Percentiles rank a stretch among this genome's conserved stretches.
Conservation (phyloP, 2,113 vertebrate genomes). For the Malurus cyaneus region DNA sequence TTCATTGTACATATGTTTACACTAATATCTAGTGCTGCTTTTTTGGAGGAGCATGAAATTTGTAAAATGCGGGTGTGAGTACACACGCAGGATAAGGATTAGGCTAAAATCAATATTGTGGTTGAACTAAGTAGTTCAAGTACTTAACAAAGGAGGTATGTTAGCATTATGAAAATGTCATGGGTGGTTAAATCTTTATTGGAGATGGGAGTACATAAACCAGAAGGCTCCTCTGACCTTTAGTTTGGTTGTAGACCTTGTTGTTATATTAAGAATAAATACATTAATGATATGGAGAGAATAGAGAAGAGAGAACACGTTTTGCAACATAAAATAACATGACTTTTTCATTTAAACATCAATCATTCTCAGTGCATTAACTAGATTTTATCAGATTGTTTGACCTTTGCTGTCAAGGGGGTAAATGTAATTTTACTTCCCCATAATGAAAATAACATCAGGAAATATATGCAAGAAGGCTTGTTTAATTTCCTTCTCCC, state of each 20-base stretch:
- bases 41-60: neutral
- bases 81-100: neutral
- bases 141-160: neutral
- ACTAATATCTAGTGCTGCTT: neutral
- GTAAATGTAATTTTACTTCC: slow-evolving; percentile 62
- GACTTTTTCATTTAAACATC: slow-evolving; percentile 40
- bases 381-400: slow-evolving; percentile 55
- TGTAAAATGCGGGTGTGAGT: neutral
- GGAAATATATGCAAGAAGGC: slow-evolving; percentile 57
- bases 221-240: neutral
- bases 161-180: neutral
- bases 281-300: neutral
- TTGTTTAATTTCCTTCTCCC: slow-evolving; percentile 70
- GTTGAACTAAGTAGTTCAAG: neutral
- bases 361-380: slow-evolving; percentile 39
- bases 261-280: neutral
- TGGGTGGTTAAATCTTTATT: neutral
- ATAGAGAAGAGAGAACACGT: neutral
- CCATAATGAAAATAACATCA: slow-evolving; percentile 68
- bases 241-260: neutral
- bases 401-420: slow-evolving; percentile 60
- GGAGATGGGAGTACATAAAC: neutral
- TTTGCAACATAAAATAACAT: slow-evolving; percentile 4
- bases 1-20: neutral
- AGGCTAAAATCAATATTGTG: neutral